Base-by-base conservation (phyloP, 2,888 invertebrate species). In the Empis livida region DNA sequence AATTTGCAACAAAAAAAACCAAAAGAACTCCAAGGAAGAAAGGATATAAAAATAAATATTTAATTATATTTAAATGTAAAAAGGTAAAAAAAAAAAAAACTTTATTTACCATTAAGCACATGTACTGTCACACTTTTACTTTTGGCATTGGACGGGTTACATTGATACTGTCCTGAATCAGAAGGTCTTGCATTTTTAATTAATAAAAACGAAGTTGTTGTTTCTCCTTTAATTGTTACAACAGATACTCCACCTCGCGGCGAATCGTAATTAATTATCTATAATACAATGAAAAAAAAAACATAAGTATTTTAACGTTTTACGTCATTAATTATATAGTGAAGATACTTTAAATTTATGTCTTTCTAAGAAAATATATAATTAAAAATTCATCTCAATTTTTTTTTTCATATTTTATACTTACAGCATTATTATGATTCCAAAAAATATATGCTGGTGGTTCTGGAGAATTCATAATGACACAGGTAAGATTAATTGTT, bases 241-340 rank as follows among this genome's bases (percentile, higher is more conserved):
- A 92, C 90, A 51, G 88, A 89, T 44, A 93, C 89, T 43, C 92
- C 92, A 43, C 92, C 92, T 56, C 92, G 76, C 46, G 84, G 83
- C 50, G 91, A 90, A 68, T 92, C 91, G 73, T 92, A 93, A 76
- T 88, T 92, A 71, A 93, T 92, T 71, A 91, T 91, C 90, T 92
- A 77, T n/a, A 35, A 9, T 20, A 32, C 10, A 32, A 13, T 32
- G 32, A 13, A 38, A 16, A 38, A 38, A n/a, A n/a, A n/a, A n/a
- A n/a, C n/a, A n/a, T n/a, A n/a, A n/a, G n/a, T n/a, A n/a, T n/a
- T n/a, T n/a, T n/a, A n/a, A n/a, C n/a, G n/a, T n/a, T n/a, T n/a
- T n/a, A n/a, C n/a, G n/a, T n/a, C n/a, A n/a, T n/a, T n/a, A n/a
- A n/a, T n/a, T n/a, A n/a, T n/a, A n/a, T n/a, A n/a, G n/a, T n/a